phyloP scores from a whole-genome alignment of 30 jellyfish, hydroid and myxozoan genomes.

The Chironex yamaguchii region DNA sequence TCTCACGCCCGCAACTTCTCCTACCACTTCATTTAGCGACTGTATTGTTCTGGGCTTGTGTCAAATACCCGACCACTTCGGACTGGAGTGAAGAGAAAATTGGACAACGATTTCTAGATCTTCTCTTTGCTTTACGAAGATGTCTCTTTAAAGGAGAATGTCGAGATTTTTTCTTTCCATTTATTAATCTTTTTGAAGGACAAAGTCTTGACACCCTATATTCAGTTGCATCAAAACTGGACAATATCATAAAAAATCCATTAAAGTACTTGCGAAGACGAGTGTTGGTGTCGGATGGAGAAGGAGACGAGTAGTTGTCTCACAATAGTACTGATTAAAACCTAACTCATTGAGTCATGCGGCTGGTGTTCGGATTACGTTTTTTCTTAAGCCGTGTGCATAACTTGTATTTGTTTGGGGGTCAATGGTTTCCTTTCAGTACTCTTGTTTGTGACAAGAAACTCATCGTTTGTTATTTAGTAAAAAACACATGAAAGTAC shows the following conservation, averaged over 20 bases:
- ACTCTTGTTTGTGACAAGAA: no score
- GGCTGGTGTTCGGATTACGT: no score
- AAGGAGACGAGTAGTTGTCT: not conserved
- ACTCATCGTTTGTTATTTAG: no score
- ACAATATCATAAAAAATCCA: constrained; percentile 70
- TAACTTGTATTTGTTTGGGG: no score
- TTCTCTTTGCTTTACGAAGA: constrained; percentile 80
- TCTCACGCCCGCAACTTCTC: constrained; percentile 71
- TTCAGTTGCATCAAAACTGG: constrained; percentile 51
- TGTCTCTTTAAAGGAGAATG: constrained; percentile 82
- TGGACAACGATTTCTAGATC: constrained; percentile 84
- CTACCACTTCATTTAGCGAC: constrained; percentile 84
- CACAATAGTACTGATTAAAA: no score
- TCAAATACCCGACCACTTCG: constrained; percentile 61
- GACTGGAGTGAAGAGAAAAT: constrained; percentile 77
- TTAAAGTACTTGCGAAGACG: constrained; percentile 24
- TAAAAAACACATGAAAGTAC: no score
- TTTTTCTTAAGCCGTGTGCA: no score
- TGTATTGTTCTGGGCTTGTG: constrained; percentile 83
- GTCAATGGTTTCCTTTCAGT: no score
- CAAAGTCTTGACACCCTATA: constrained; percentile 41
- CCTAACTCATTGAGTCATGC: no score
- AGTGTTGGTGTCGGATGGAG: not conserved
- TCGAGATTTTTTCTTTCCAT: constrained; percentile 85
- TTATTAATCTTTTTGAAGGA: constrained; percentile 61